Evolutionary conservation across 2,888 invertebrate genomes (phyloP).

Genomic region (Trichacis sp.): DNA sequence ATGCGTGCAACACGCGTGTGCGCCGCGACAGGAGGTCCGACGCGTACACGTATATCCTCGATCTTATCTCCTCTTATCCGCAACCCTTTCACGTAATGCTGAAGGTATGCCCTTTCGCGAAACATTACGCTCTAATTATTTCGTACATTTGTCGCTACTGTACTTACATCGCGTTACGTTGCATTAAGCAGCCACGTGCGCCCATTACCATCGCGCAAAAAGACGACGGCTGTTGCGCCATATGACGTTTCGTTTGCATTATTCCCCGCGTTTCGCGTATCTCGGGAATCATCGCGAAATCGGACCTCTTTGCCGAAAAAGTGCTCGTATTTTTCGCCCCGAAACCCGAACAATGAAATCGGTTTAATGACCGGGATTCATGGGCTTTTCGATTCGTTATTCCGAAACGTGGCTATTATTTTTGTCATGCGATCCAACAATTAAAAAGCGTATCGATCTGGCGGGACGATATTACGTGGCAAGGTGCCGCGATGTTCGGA

Average conservation of each 20-base stretch:
- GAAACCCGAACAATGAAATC: neutral
- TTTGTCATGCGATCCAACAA: neutral
- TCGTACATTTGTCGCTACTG: conserved; percentile 32
- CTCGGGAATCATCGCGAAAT: conserved; percentile 36
- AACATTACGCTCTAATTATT: conserved; percentile 32
- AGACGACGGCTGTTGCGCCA: conserved; percentile 38
- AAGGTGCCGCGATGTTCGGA: neutral
- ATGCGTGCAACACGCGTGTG: conserved; percentile 48
- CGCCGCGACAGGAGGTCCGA: conserved; percentile 41
- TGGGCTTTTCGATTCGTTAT: neutral
- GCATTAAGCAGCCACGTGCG: conserved; percentile 37
- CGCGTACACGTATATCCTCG: conserved; percentile 34
- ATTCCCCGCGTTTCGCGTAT: conserved; percentile 35
- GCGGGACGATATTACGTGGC: neutral
- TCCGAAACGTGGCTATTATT: neutral
- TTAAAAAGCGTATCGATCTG: neutral
- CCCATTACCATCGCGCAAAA: conserved; percentile 12
- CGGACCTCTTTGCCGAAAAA: conserved; percentile 13
- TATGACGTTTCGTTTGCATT: conserved; percentile 35
- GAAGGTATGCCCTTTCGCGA: conserved; percentile 39
- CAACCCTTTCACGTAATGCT: conserved; percentile 44
- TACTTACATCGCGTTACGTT: conserved; percentile 34
- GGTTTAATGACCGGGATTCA: neutral
- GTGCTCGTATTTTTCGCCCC: too few species aligned
- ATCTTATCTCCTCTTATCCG: conserved; percentile 48